Percentiles rank a stretch among this genome's conserved stretches.
phyloP scores from a whole-genome alignment of 2,113 vertebrate species.

The Labeo rohita region DNA sequence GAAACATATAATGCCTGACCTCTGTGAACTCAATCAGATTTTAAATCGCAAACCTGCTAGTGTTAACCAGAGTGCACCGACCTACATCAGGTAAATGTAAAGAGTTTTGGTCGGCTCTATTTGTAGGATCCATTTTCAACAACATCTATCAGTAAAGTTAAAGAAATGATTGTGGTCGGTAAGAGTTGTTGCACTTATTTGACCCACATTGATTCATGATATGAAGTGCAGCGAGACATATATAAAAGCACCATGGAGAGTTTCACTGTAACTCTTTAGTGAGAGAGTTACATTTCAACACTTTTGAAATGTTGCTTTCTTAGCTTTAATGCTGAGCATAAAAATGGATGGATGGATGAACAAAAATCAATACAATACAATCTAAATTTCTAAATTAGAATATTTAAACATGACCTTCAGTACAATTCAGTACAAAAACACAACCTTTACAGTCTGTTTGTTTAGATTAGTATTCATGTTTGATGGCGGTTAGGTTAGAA shows the following conservation, averaged over 20 bases:
- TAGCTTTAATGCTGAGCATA: not conserved
- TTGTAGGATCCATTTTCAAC: not conserved
- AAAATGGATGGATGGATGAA: not conserved
- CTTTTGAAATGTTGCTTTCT: not conserved
- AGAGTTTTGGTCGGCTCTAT: slow-evolving; percentile 8
- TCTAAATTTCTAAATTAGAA: not conserved
- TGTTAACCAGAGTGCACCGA: slow-evolving; percentile 37
- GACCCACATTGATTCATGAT: slow-evolving; percentile 7
- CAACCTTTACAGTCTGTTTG: not conserved
- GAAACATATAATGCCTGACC: slow-evolving; percentile 62
- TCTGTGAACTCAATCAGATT: slow-evolving; percentile 67
- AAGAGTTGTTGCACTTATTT: slow-evolving; percentile 18
- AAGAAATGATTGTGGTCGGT: not conserved
- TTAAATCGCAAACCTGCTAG: slow-evolving; percentile 50
- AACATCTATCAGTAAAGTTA: not conserved
- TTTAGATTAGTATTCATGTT: not conserved
- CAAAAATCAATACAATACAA: not conserved
- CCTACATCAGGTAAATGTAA: slow-evolving; percentile 35
- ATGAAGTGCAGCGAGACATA: not conserved
- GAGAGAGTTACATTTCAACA: not conserved
- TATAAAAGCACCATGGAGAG: not conserved
- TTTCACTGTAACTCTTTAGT: not conserved
- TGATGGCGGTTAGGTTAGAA: not conserved
- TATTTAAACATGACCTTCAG: not conserved
- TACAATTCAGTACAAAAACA: not conserved